phyloP scores from a whole-genome alignment of 2,113 vertebrate species.

The Abramis brama region DNA sequence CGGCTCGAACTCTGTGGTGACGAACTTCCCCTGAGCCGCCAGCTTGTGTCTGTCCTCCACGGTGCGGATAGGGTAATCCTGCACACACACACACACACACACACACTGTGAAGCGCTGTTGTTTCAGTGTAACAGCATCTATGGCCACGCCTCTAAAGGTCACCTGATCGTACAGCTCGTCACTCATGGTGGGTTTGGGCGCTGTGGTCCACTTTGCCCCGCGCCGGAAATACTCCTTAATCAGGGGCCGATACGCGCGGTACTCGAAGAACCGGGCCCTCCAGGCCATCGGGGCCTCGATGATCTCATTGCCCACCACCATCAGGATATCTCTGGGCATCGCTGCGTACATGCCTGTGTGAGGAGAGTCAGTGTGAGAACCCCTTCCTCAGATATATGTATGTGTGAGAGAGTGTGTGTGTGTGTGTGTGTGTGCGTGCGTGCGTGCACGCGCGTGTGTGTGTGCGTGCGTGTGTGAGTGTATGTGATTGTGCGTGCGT shows the following conservation, averaged over 20 bases:
- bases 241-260: conserved; percentile 90
- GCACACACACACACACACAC: conserved; percentile 32
- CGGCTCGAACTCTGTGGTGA: conserved; percentile 96
- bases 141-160: background rate
- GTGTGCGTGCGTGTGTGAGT: too few relatives aligned
- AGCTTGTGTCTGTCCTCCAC: conserved; percentile 95
- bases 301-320: conserved; percentile 96
- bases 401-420: background rate
- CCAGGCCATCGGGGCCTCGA: conserved; percentile 99
- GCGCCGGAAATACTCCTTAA: conserved; percentile 93
- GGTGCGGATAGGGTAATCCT: conserved; percentile 92
- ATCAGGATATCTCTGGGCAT: conserved; percentile 98
- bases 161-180: conserved; percentile 95
- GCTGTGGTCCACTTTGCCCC: conserved; percentile 98
- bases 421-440: too few relatives aligned
- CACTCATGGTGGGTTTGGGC: conserved; percentile 95
- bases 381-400: background rate
- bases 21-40: conserved; percentile 95
- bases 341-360: conserved; percentile 92
- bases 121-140: background rate
- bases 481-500: accelerated
- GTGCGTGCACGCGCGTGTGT: accelerated
- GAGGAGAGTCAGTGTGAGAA: conserved; percentile 4
- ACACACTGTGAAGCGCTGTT: background rate
- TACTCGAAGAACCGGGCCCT: conserved; percentile 98